These are phyloP conservation scores for Cichladusa arquata DNA, from an alignment of 2,113 vertebrate species.

Conservation along the genomic window DNA sequence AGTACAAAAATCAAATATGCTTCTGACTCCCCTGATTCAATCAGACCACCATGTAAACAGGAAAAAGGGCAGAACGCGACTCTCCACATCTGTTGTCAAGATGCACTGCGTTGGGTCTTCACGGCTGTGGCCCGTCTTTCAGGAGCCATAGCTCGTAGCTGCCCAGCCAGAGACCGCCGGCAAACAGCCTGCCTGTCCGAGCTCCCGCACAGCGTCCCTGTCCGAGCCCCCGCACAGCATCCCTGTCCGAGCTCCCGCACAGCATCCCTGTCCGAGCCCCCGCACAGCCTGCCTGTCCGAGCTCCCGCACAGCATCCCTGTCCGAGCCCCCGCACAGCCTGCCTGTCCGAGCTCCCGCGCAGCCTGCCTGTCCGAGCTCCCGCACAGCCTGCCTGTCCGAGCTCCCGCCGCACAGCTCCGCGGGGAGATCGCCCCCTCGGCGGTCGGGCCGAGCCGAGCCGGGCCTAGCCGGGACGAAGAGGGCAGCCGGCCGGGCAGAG, in stretches of 20 bases:
- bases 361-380: neutral
- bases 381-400: accelerated
- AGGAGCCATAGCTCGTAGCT: neutral
- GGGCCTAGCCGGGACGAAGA: too few species aligned
- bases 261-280: neutral
- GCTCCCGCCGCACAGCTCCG: neutral
- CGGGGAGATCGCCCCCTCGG: too few species aligned
- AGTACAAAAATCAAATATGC: neutral
- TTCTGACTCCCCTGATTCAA: neutral
- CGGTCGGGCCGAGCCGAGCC: too few species aligned
- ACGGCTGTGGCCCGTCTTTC: neutral
- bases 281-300: too few species aligned
- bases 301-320: neutral
- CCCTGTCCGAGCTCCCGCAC: neutral
- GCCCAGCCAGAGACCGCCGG: accelerated
- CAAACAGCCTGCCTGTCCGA: neutral
- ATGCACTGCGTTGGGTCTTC: neutral
- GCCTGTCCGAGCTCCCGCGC: neutral
- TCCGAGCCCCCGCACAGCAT: neutral
- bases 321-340: neutral
- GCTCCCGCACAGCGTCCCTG: neutral
- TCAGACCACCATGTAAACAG: neutral
- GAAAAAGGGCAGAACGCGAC: neutral
- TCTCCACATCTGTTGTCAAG: neutral
- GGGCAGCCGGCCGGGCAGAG: neutral